Evolutionary conservation across 2,797 vertebrate species (phyloP).

Genomic region (Neosalanx taihuensis): DNA sequence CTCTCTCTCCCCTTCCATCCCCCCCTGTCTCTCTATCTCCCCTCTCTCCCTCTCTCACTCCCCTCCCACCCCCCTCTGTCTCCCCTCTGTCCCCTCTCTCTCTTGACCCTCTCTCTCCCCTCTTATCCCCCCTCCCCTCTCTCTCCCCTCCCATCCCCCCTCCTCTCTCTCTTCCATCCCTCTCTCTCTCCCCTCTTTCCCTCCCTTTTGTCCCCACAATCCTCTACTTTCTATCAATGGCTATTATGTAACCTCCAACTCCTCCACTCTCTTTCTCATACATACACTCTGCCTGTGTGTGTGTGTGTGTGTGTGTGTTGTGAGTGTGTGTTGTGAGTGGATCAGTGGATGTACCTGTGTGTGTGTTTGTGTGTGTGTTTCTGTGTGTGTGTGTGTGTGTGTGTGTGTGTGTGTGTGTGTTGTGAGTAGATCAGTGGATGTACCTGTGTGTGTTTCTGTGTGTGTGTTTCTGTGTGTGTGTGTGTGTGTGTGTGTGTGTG

Average conservation of each 20-base stretch:
- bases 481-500: no score
- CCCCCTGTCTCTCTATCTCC: constrained; percentile 40
- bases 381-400: no score
- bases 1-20: constrained; percentile 28
- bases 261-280: not conserved
- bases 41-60: not conserved
- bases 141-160: no score
- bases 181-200: constrained; percentile 33
- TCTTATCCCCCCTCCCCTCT: no score
- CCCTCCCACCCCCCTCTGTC: constrained; percentile 21
- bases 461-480: no score
- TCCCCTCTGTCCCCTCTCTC: constrained; percentile 32
- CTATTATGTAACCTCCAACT: constrained; percentile 50
- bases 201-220: constrained; percentile 37
- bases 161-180: no score
- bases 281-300: not conserved
- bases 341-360: not conserved
- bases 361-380: not conserved
- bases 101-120: no score
- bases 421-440: no score
- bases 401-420: no score
- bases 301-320: not conserved
- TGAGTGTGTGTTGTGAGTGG: not conserved
- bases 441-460: no score
- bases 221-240: constrained; percentile 45